Conservation (phyloP, 2,888 invertebrate species). For the Mamestra brassicae region DNA sequence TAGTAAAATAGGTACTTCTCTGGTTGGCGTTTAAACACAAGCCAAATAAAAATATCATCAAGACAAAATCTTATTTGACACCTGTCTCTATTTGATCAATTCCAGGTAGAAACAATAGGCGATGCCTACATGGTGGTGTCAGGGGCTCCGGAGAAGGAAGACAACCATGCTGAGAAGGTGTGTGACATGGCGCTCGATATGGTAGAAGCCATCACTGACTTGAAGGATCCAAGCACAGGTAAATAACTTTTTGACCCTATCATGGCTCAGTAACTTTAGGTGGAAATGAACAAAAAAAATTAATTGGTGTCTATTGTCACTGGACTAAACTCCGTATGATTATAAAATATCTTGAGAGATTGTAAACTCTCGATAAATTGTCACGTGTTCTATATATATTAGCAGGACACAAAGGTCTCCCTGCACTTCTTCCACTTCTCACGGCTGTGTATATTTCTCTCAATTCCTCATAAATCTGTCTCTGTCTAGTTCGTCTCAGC, state of each 20-base stretch:
- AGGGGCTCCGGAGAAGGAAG: constrained; percentile 97
- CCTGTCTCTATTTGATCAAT: neutral
- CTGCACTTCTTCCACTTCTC: neutral
- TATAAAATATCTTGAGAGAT: too few species aligned
- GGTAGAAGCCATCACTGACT: constrained; percentile 97
- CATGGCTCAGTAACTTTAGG: too few species aligned
- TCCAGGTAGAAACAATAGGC: constrained; percentile 98
- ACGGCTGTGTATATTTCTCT: too few species aligned
- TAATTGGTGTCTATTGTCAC: too few species aligned
- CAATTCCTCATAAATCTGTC: too few species aligned
- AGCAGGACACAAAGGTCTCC: too few species aligned
- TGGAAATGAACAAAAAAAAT: neutral
- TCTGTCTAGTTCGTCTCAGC: too few species aligned
- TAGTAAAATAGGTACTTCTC: too few species aligned
- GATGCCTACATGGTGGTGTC: constrained; percentile 99
- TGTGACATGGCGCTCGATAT: constrained; percentile 99
- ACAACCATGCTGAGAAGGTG: constrained; percentile 97
- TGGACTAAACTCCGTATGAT: too few species aligned
- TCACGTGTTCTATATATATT: too few species aligned
- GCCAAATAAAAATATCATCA: neutral
- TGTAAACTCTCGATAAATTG: too few species aligned
- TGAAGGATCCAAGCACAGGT: constrained; percentile 98
- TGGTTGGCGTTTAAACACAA: too few species aligned
- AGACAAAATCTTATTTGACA: neutral
- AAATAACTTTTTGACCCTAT: constrained; percentile 13